Conservation (phyloP, 2,888 invertebrate genomes). For the Hydraecia micacea region DNA sequence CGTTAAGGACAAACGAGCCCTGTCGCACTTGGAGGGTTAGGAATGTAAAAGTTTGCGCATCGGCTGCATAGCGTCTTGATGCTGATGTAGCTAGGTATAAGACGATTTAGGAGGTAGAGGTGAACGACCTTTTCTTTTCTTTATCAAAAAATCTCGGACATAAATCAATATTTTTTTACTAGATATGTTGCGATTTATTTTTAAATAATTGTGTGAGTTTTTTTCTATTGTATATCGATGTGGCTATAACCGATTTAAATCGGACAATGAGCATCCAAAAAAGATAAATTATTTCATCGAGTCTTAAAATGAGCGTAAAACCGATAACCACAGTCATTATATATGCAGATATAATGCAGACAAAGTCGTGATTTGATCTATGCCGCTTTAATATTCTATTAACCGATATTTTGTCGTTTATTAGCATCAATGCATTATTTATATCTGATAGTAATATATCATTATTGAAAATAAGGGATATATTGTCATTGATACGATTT, state of each 20-base stretch:
- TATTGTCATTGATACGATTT: constrained; percentile 82
- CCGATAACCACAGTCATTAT: constrained; percentile 77
- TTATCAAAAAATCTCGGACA: not conserved
- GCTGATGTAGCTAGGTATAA: constrained; percentile 6
- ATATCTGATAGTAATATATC: constrained; percentile 80
- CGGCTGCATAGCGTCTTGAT: constrained; percentile 38
- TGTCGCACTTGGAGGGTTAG: constrained; percentile 63
- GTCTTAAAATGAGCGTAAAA: constrained; percentile 72
- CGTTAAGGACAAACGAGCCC: constrained; percentile 57
- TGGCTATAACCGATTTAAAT: not conserved
- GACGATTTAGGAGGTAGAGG: not conserved
- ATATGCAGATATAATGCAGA: constrained; percentile 82
- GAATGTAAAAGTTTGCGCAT: constrained; percentile 61
- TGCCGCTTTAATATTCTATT: constrained; percentile 84
- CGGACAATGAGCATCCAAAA: constrained; percentile 53
- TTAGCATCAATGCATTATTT: constrained; percentile 68
- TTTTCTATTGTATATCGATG: not conserved
- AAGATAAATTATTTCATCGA: constrained; percentile 54
- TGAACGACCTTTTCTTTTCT: constrained; percentile 21
- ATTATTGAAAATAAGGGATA: constrained; percentile 81
- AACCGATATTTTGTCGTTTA: constrained; percentile 76
- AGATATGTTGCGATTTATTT: not conserved
- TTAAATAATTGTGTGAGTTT: not conserved
- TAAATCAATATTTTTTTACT: not conserved
- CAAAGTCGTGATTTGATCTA: constrained; percentile 78